These are phyloP conservation scores for Odontamblyopus rebecca DNA, from an alignment of 2,797 vertebrate species.

Conservation along the genomic window DNA sequence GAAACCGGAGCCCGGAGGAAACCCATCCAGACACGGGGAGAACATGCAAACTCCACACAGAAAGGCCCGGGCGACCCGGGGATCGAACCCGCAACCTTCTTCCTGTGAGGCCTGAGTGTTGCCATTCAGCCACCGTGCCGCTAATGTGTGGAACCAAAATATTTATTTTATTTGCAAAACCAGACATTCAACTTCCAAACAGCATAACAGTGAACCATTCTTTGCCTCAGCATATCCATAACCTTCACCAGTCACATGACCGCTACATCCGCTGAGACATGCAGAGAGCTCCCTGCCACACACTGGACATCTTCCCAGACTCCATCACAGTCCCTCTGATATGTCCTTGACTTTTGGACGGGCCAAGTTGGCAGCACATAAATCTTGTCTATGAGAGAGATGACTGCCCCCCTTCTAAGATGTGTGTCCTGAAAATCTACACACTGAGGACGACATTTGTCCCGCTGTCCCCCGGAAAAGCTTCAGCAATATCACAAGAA, in stretches of 20 bases:
- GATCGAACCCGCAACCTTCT: no score
- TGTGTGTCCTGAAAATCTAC: constrained; percentile 12
- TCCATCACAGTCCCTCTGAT: constrained; percentile 16
- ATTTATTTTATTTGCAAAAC: constrained; percentile 4
- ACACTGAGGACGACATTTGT: constrained; percentile 12
- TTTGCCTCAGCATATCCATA: neutral
- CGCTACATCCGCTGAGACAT: constrained; percentile 13
- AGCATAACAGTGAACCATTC: neutral
- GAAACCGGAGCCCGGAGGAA: no score
- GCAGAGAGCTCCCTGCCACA: constrained; percentile 3
- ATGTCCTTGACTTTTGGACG: constrained; percentile 30
- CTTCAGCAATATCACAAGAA: neutral
- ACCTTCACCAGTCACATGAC: neutral
- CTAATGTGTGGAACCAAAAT: no score
- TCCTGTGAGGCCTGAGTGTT: no score
- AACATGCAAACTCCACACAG: no score
- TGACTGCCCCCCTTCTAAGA: constrained; percentile 1
- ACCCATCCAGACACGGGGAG: no score
- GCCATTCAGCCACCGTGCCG: no score
- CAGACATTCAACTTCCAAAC: neutral
- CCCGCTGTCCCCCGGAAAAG: neutral
- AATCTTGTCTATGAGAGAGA: constrained; percentile 14
- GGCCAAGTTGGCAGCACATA: constrained; percentile 32
- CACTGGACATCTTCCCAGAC: constrained; percentile 1
- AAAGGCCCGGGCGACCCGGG: no score